Conservation (phyloP, 2,113 vertebrate genomes). For the Trematocara stigmaticum region DNA sequence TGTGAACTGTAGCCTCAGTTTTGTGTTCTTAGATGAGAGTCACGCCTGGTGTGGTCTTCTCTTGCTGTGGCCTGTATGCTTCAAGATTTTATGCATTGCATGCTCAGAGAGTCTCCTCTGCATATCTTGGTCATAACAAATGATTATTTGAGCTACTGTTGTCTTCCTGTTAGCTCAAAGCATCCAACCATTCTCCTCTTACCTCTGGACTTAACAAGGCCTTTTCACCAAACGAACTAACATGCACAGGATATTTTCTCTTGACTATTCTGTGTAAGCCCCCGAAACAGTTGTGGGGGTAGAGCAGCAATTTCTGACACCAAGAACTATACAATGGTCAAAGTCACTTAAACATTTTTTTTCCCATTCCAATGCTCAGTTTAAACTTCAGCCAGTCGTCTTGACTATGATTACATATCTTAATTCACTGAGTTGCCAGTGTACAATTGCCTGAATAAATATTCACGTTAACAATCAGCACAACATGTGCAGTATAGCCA, state of each 20-base stretch:
- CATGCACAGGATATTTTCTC: not conserved
- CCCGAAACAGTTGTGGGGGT: not conserved
- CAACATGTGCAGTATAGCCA: not conserved
- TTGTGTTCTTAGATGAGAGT: not conserved
- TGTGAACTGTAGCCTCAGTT: not conserved
- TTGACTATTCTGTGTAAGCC: not conserved
- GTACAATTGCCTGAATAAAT: not conserved
- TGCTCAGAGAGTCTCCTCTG: not conserved
- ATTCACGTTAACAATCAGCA: not conserved
- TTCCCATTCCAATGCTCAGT: not conserved
- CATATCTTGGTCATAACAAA: not conserved
- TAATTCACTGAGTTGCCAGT: not conserved
- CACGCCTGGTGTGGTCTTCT: not conserved
- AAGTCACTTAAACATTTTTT: not conserved
- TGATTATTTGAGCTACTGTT: not conserved
- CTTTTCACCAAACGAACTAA: fast-evolving
- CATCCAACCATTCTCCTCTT: not conserved
- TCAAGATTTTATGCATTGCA: not conserved
- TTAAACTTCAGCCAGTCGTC: not conserved
- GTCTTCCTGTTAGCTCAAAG: not conserved
- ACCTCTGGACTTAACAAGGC: not conserved
- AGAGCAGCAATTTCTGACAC: not conserved
- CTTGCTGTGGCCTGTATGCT: not conserved
- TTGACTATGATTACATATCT: not conserved
- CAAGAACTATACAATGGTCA: not conserved